A percentile compares a stretch with the other conserved stretches of the same genome.
These are phyloP conservation scores for Natrix natrix DNA, from an alignment of 2,797 vertebrate species.

Conservation along the genomic window DNA sequence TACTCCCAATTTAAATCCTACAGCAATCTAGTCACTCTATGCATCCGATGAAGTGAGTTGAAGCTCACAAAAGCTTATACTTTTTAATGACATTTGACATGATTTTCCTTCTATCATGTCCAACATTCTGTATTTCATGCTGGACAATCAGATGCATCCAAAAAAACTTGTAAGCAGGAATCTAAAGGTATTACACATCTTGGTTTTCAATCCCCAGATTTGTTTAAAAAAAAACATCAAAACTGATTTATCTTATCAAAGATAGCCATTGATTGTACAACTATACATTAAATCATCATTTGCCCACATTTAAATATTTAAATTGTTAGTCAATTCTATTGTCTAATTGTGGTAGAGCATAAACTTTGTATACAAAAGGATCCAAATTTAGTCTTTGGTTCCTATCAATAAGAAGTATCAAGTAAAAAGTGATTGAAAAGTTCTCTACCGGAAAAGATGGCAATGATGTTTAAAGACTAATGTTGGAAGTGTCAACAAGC, in stretches of 20 bases:
- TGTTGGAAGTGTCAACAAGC: too few relatives aligned
- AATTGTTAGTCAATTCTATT: not conserved
- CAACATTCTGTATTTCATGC: not conserved
- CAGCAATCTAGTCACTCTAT: not conserved
- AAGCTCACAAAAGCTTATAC: not conserved
- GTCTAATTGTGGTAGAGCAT: not conserved
- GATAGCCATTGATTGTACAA: not conserved
- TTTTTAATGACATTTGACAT: not conserved
- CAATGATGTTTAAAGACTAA: too few relatives aligned
- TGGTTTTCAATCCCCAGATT: not conserved
- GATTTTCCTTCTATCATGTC: not conserved
- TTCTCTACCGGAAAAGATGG: not conserved
- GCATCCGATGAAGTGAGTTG: not conserved
- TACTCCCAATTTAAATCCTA: not conserved
- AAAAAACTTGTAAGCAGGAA: not conserved
- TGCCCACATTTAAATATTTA: not conserved
- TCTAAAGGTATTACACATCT: not conserved
- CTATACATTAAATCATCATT: not conserved
- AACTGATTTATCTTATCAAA: not conserved
- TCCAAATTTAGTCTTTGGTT: not conserved
- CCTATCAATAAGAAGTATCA: not conserved
- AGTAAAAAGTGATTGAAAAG: not conserved
- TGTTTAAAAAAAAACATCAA: not conserved
- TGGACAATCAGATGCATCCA: not conserved
- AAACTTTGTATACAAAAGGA: not conserved